A percentile compares a stretch with the other conserved stretches of the same genome.
These are phyloP conservation scores for Ifrita kowaldi DNA, from an alignment of 2,113 vertebrate genomes.

Conservation along the genomic window DNA sequence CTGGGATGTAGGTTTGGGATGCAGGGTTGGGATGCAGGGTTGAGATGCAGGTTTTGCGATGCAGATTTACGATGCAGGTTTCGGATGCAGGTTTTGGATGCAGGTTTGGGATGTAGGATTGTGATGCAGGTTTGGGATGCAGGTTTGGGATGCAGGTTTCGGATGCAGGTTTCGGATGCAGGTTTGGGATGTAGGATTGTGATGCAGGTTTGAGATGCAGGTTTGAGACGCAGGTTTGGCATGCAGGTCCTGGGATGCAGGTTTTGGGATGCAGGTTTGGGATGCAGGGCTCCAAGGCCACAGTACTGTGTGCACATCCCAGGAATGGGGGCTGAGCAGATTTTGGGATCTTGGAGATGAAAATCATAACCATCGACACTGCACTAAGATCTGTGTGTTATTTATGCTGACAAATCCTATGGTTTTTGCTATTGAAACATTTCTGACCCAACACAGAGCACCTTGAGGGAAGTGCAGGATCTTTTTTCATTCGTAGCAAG, in stretches of 20 bases:
- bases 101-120: not conserved
- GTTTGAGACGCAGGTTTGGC: not conserved
- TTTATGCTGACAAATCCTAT: not conserved
- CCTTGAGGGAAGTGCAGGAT: not conserved
- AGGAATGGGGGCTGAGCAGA: rapidly evolving
- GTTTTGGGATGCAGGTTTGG: not conserved
- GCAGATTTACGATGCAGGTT: not conserved
- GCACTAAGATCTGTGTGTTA: not conserved
- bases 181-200: not conserved
- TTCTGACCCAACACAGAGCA: not conserved
- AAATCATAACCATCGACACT: not conserved
- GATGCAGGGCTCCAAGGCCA: not conserved
- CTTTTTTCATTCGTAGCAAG: not conserved
- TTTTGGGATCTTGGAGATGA: not conserved
- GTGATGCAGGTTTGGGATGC: not conserved
- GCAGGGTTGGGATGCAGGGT: not conserved
- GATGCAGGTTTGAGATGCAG: not conserved
- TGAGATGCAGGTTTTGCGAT: not conserved
- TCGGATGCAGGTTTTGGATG: not conserved
- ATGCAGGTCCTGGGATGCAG: not conserved
- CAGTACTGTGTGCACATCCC: not conserved
- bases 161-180: not conserved
- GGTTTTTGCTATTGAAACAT: not conserved
- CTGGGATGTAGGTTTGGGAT: not conserved
- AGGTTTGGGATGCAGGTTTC: not conserved